Evolutionary conservation across 1,140 invertebrate genomes (phyloP).

Genomic region (Drosophila asahinai): DNA sequence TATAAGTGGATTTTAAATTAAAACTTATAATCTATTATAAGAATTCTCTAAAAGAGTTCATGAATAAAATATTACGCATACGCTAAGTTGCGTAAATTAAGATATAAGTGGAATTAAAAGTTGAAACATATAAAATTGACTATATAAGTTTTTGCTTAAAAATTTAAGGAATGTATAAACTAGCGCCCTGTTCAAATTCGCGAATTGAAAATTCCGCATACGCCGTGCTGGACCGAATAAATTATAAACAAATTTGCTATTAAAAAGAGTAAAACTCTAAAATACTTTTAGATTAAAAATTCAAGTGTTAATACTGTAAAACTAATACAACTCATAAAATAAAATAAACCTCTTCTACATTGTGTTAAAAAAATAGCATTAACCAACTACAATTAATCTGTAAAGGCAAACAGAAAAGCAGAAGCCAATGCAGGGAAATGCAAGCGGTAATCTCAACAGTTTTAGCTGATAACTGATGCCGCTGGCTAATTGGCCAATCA

Average conservation of each 20-base stretch:
- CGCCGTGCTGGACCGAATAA: not conserved
- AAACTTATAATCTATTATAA: no score
- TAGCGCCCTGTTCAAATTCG: fast-evolving
- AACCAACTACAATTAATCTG: not conserved
- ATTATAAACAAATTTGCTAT: not conserved
- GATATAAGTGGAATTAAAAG: no score
- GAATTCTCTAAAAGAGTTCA: no score
- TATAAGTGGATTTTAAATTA: no score
- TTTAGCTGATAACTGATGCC: slow-evolving; percentile 48
- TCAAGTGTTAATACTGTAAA: not conserved
- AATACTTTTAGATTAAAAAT: not conserved
- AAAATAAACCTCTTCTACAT: not conserved
- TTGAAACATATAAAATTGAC: no score
- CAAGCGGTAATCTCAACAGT: slow-evolving; percentile 19
- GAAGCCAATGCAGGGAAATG: not conserved
- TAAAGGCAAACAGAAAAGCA: not conserved
- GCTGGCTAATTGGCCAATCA: slow-evolving; percentile 76
- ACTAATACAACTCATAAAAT: not conserved
- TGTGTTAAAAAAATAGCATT: not conserved
- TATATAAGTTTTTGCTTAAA: no score
- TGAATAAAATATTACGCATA: no score
- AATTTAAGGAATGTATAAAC: no score
- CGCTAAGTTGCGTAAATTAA: no score
- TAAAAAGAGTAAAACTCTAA: not conserved
- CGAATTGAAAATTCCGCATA: slow-evolving; percentile 8